phyloP scores from a whole-genome alignment of 2,888 invertebrate species.

The Tachina lurida region DNA sequence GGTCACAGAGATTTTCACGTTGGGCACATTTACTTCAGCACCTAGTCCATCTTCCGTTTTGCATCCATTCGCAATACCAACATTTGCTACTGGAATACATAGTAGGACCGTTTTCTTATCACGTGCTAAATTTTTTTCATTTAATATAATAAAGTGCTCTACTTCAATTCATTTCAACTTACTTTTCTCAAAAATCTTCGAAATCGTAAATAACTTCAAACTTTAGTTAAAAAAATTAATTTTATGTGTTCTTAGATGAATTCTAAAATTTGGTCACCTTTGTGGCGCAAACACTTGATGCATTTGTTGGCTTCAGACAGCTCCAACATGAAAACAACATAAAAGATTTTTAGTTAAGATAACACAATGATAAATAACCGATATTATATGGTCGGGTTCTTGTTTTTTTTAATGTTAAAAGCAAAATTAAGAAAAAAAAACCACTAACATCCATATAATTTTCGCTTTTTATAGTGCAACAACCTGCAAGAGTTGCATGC shows the following conservation, averaged over 20 bases:
- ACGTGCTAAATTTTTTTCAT: no score
- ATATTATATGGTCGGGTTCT: conserved; percentile 69
- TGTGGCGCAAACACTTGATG: conserved; percentile 25
- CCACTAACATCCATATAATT: conserved; percentile 58
- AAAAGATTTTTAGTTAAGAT: conserved; percentile 66
- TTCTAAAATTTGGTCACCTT: conserved; percentile 50
- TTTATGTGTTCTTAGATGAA: neutral
- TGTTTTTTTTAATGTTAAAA: conserved; percentile 26
- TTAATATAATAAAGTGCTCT: no score
- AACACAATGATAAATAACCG: conserved; percentile 69
- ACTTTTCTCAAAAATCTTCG: no score
- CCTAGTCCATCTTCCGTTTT: no score
- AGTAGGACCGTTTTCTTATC: no score
- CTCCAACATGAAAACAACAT: conserved; percentile 36
- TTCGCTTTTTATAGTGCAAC: conserved; percentile 49
- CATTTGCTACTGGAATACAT: no score
- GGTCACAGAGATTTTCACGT: no score
- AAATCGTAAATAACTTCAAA: no score
- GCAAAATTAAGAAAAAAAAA: neutral
- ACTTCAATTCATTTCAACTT: no score
- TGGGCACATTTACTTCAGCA: no score
- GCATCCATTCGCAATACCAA: no score
- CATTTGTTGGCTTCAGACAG: conserved; percentile 7
- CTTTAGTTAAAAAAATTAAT: neutral
- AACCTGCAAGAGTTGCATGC: neutral